A percentile compares a stretch with the other conserved stretches of the same genome.
These are phyloP conservation scores for Pelecanoides urinatrix DNA, from an alignment of 2,113 vertebrate genomes.

Conservation along the genomic window DNA sequence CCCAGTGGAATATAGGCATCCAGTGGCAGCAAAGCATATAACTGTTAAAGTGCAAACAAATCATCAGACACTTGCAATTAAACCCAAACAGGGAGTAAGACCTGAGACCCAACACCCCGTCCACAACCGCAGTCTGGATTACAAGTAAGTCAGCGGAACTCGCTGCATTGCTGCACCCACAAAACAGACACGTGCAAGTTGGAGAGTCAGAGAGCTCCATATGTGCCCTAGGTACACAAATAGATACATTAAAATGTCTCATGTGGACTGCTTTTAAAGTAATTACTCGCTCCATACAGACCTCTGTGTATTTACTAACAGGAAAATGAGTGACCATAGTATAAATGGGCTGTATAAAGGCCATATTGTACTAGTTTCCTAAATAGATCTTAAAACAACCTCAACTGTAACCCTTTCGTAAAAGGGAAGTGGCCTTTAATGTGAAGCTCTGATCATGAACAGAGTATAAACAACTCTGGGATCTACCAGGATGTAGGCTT, in stretches of 20 bases:
- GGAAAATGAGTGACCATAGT: not conserved
- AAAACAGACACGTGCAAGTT: not conserved
- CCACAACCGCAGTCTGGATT: not conserved
- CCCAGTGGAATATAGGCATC: not conserved
- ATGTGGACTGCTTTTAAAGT: not conserved
- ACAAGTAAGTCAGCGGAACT: not conserved
- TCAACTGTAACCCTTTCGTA: not conserved
- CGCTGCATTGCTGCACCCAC: not conserved
- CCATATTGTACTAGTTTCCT: not conserved
- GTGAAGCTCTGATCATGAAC: not conserved
- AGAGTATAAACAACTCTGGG: not conserved
- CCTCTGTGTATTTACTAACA: not conserved
- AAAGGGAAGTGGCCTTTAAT: not conserved
- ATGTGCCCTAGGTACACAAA: not conserved
- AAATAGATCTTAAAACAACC: not conserved
- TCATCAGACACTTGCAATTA: not conserved
- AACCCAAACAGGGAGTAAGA: not conserved
- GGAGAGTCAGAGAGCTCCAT: not conserved
- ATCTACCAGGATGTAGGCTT: not conserved
- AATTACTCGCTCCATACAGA: not conserved
- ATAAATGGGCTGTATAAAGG: not conserved
- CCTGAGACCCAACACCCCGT: fast-evolving
- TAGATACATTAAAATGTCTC: not conserved
- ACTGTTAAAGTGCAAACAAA: not conserved
- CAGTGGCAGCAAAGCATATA: not conserved